Conservation (phyloP, 2,797 vertebrate species). For the Poeciliopsis presidionis region DNA sequence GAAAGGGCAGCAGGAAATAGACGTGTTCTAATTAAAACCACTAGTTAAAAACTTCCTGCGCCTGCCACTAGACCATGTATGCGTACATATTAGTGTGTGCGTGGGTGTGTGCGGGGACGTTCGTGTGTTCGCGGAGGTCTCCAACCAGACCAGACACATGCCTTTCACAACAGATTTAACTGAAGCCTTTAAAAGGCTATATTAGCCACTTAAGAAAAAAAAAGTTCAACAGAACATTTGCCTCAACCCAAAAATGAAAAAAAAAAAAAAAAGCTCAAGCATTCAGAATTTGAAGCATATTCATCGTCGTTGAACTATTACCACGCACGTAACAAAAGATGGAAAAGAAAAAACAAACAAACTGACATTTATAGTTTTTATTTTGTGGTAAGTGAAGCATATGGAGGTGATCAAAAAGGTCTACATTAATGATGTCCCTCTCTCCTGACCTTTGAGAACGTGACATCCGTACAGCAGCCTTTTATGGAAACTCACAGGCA, state of each 20-base stretch:
- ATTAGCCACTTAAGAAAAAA: constrained; percentile 5
- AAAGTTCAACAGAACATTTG: constrained; percentile 2
- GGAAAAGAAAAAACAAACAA: background rate
- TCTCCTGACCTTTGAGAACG: constrained; percentile 69
- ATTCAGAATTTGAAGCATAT: background rate
- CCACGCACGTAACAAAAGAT: background rate
- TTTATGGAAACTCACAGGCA: constrained; percentile 68
- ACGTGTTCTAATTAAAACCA: constrained; percentile 98
- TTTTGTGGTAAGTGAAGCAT: constrained; percentile 48
- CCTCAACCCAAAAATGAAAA: background rate
- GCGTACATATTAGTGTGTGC: constrained; percentile 17
- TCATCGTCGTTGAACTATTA: background rate
- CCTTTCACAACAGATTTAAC: constrained; percentile 51
- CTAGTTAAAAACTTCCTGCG: constrained; percentile 99
- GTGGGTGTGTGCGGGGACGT: background rate
- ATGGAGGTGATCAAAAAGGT: constrained; percentile 72
- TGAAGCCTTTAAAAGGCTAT: constrained; percentile 13
- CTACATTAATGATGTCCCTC: constrained; percentile 76
- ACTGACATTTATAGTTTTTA: background rate
- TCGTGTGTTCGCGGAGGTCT: constrained; percentile 16
- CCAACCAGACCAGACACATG: constrained; percentile 78
- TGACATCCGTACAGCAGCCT: constrained; percentile 57
- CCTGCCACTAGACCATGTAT: constrained; percentile 83
- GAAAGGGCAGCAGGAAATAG: constrained; percentile 95
- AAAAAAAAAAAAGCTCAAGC: background rate